Conservation (phyloP, 2,113 vertebrate species). For the Verasper variegatus region DNA sequence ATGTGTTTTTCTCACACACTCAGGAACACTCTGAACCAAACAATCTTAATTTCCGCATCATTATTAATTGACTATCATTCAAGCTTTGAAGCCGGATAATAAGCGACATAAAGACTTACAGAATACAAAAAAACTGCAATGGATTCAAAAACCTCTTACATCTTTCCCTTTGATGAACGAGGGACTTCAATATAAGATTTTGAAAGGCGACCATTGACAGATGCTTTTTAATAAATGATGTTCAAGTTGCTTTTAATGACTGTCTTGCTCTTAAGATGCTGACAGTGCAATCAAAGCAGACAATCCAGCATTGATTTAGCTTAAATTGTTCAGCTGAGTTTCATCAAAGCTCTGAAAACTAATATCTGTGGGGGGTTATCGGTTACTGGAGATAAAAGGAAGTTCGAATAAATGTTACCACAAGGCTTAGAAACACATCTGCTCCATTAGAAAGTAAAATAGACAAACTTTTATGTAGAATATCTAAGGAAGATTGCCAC, state of each 20-base stretch:
- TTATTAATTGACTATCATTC: constrained; percentile 16
- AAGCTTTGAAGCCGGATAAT: constrained; percentile 40
- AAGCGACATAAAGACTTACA: constrained; percentile 14
- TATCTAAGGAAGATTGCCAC: neutral
- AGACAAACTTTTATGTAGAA: neutral
- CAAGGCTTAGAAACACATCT: neutral
- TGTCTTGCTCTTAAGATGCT: neutral
- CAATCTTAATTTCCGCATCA: constrained; percentile 16
- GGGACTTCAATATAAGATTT: constrained; percentile 26
- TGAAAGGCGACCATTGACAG: constrained; percentile 50
- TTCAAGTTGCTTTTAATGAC: constrained; percentile 12
- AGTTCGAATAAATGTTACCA: constrained; percentile 18
- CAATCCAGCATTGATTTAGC: constrained; percentile 48
- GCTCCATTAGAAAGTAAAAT: neutral
- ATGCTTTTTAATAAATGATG: constrained; percentile 57
- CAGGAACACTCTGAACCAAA: neutral
- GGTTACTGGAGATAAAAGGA: neutral
- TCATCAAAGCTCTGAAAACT: constrained; percentile 25
- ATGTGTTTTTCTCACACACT: constrained; percentile 4
- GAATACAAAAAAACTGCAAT: constrained; percentile 1
- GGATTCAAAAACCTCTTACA: constrained; percentile 25
- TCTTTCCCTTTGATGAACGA: constrained; percentile 61
- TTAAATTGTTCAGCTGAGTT: constrained; percentile 36
- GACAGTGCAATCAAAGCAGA: constrained; percentile 55
- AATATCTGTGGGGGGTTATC: neutral